Evolutionary conservation across 2,888 invertebrate genomes (phyloP).

Genomic region (Aricia artaxerxes): DNA sequence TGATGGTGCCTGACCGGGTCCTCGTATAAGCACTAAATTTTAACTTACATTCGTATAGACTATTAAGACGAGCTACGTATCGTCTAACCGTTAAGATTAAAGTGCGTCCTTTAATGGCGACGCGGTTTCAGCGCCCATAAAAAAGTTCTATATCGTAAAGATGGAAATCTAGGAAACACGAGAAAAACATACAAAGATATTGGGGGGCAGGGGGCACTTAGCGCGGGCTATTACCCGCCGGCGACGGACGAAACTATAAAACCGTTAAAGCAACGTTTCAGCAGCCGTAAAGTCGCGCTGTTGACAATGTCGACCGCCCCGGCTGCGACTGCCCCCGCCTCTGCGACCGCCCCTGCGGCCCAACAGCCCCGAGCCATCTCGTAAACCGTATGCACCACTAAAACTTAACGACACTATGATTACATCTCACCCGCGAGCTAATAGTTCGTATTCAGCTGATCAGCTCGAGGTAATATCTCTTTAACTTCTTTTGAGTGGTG

Average conservation of each 20-base stretch:
- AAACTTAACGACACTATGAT: conserved; percentile 78
- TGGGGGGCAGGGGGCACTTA: conserved; percentile 75
- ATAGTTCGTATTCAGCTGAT: conserved; percentile 48
- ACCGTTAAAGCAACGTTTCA: conserved; percentile 80
- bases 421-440: conserved; percentile 69
- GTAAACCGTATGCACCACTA: conserved; percentile 79
- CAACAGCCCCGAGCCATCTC: conserved; percentile 59
- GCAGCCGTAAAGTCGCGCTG: conserved; percentile 79
- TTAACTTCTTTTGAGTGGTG: not conserved
- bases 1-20: not conserved
- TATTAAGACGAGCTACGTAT: conserved; percentile 18
- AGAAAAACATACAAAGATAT: conserved; percentile 70
- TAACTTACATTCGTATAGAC: conserved; percentile 15
- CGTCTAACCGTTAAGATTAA: conserved; percentile 26
- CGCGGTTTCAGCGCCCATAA: conserved; percentile 49
- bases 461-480: not conserved
- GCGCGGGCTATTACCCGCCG: conserved; percentile 77
- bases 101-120: conserved; percentile 37
- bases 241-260: conserved; percentile 79
- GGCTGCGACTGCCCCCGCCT: not conserved
- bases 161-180: conserved; percentile 71
- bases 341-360: not conserved
- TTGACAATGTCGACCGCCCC: conserved; percentile 71
- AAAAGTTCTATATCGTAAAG: conserved; percentile 68
- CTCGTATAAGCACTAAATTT: not conserved